phyloP scores from a whole-genome alignment of 1,140 invertebrate species.

The Bombus balteatus region DNA sequence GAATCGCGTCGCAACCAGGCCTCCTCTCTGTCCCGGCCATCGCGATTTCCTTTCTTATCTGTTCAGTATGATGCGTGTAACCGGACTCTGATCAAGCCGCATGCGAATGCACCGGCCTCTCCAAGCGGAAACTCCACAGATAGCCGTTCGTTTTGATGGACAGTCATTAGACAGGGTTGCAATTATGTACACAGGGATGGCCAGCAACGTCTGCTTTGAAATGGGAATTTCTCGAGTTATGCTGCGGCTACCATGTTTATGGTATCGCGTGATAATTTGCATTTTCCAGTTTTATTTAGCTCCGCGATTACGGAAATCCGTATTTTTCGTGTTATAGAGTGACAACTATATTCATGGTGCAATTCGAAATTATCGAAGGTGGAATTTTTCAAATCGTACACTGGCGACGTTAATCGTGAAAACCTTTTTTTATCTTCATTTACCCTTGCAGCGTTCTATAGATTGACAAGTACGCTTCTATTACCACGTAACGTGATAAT shows the following conservation, averaged over 20 bases:
- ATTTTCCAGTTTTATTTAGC: neutral
- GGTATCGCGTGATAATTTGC: neutral
- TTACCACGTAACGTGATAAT: too few species aligned
- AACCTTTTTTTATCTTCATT: too few species aligned
- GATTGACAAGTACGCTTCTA: too few species aligned
- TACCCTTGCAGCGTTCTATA: too few species aligned
- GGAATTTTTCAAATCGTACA: too few species aligned
- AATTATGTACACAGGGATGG: neutral
- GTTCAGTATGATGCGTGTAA: slow-evolving; percentile 15
- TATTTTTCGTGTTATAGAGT: neutral
- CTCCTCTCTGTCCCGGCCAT: slow-evolving; percentile 38
- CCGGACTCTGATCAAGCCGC: neutral
- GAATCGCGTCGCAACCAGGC: slow-evolving; percentile 60
- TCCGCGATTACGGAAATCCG: neutral
- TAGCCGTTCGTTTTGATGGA: slow-evolving; percentile 2
- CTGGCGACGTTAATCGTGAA: too few species aligned
- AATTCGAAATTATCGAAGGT: too few species aligned
- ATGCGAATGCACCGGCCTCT: neutral
- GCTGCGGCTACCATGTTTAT: neutral
- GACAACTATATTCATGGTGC: too few species aligned
- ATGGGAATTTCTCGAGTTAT: neutral
- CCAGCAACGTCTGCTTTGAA: neutral
- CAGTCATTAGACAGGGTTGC: neutral
- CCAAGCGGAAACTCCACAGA: slow-evolving; percentile 27
- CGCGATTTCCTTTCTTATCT: slow-evolving; percentile 51